A percentile compares a stretch with the other conserved stretches of the same genome.
Conservation (phyloP, 2,888 invertebrate genomes). For the Nomada ruficornis region DNA sequence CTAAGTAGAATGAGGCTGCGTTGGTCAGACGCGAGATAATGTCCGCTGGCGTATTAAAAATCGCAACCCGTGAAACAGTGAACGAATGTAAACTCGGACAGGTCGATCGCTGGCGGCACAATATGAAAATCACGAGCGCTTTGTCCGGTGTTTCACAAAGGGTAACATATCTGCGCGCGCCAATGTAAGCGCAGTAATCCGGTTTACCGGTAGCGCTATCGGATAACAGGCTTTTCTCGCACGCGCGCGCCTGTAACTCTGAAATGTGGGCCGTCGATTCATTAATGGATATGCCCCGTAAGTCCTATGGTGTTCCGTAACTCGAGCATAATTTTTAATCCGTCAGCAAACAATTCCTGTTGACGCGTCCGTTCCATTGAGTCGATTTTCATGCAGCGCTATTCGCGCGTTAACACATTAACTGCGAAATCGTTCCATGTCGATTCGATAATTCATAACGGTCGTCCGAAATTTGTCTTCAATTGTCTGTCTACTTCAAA, state of each 20-base stretch:
- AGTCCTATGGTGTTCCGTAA: slow-evolving; percentile 51
- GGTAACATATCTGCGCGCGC: slow-evolving; percentile 16
- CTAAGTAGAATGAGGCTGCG: slow-evolving; percentile 4
- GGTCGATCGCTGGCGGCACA: not conserved
- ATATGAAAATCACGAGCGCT: slow-evolving; percentile 43
- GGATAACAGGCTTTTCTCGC: slow-evolving; percentile 51
- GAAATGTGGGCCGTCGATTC: slow-evolving; percentile 66
- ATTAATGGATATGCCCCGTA: slow-evolving; percentile 55
- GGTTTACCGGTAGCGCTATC: slow-evolving; percentile 36
- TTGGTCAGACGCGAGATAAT: not conserved
- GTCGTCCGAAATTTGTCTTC: not conserved
- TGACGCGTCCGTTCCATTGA: slow-evolving; percentile 32
- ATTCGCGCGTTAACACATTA: not conserved
- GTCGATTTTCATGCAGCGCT: slow-evolving; percentile 13
- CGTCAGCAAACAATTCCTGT: slow-evolving; percentile 46
- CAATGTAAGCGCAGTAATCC: slow-evolving; percentile 51
- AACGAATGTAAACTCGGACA: not conserved
- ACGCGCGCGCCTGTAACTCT: slow-evolving; percentile 43
- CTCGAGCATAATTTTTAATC: slow-evolving; percentile 68
- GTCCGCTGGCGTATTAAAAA: too few relatives aligned
- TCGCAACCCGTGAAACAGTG: too few relatives aligned
- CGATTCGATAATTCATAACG: not conserved
- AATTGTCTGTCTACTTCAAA: not conserved
- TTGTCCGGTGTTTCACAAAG: slow-evolving; percentile 37
- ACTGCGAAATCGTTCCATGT: not conserved